These are phyloP conservation scores for Eupithecia dodoneata DNA, from an alignment of 2,888 invertebrate genomes.

Conservation along the genomic window DNA sequence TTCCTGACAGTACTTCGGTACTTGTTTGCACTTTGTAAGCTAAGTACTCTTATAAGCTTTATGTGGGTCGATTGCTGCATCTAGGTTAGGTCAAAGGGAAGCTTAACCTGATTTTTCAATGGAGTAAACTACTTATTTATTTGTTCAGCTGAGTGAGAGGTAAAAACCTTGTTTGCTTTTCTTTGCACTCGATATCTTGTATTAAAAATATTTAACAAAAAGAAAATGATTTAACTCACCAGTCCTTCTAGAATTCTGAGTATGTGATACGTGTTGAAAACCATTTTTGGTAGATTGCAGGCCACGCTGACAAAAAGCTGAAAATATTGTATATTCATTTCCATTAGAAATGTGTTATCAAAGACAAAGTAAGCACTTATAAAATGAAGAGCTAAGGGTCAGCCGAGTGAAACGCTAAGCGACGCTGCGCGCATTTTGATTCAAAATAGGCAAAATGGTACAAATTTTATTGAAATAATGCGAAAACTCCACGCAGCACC, in stretches of 20 bases:
- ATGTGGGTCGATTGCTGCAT: constrained; percentile 19
- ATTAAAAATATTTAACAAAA: not conserved
- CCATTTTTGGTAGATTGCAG: constrained; percentile 69
- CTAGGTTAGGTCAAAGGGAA: constrained; percentile 22
- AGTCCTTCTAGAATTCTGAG: constrained; percentile 63
- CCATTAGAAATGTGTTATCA: not conserved
- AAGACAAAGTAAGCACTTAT: not conserved
- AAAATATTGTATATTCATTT: constrained; percentile 44
- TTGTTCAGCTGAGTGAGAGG: not conserved
- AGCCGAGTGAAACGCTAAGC: no score
- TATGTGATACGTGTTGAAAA: constrained; percentile 67
- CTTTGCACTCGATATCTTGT: not conserved
- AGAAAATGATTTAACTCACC: constrained; percentile 54
- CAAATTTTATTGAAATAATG: no score
- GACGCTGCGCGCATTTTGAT: no score
- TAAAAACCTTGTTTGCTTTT: not conserved
- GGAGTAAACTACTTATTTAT: not conserved
- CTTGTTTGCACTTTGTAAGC: constrained; percentile 2
- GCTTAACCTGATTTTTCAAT: constrained; percentile 12
- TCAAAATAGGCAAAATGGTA: no score
- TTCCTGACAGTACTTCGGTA: not conserved
- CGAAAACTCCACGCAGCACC: no score
- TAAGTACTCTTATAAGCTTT: constrained; percentile 5
- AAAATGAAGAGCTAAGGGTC: no score
- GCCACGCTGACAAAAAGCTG: constrained; percentile 70